A percentile compares a stretch with the other conserved stretches of the same genome.
Conservation (phyloP, 64 coral and sea anemone species). For the Stichodactyla helianthus region DNA sequence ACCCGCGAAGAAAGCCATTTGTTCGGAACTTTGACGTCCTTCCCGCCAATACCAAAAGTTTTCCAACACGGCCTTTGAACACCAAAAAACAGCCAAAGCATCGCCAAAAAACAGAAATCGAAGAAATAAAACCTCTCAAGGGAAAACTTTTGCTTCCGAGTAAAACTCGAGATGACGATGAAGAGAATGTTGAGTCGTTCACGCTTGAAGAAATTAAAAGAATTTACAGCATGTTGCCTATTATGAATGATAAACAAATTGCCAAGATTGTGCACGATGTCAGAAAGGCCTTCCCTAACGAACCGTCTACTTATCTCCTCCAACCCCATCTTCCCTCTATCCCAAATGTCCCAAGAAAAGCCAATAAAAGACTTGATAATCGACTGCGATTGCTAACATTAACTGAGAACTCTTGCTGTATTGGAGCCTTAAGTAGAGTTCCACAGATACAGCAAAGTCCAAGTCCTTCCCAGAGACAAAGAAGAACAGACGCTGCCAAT, state of each 20-base stretch:
- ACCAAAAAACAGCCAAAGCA: constrained; percentile 10
- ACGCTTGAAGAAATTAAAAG: constrained; percentile 12
- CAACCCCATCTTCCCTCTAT: constrained; percentile 87
- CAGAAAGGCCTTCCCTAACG: constrained; percentile 24
- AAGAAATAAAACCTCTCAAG: not conserved
- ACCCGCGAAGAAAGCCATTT: constrained; percentile 71
- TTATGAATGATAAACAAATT: constrained; percentile 53
- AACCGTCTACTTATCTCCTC: constrained; percentile 50
- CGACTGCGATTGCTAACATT: constrained; percentile 70
- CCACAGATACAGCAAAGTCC: not conserved
- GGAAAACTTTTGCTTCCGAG: constrained; percentile 11
- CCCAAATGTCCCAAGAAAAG: constrained; percentile 75
- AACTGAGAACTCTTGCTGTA: constrained; percentile 44
- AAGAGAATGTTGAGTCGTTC: not conserved
- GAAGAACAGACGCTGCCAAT: not conserved
- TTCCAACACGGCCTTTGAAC: constrained; percentile 20
- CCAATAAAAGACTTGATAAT: constrained; percentile 66
- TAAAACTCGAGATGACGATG: not conserved
- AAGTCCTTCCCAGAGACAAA: not conserved
- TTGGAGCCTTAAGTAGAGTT: not conserved
- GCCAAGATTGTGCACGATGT: constrained; percentile 59
- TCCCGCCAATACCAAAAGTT: not conserved
- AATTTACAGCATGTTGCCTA: constrained; percentile 38
- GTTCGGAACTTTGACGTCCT: constrained; percentile 32
- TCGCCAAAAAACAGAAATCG: constrained; percentile 5